These are phyloP conservation scores for Selene dorsalis DNA, from an alignment of 2,797 vertebrate species.

Conservation along the genomic window DNA sequence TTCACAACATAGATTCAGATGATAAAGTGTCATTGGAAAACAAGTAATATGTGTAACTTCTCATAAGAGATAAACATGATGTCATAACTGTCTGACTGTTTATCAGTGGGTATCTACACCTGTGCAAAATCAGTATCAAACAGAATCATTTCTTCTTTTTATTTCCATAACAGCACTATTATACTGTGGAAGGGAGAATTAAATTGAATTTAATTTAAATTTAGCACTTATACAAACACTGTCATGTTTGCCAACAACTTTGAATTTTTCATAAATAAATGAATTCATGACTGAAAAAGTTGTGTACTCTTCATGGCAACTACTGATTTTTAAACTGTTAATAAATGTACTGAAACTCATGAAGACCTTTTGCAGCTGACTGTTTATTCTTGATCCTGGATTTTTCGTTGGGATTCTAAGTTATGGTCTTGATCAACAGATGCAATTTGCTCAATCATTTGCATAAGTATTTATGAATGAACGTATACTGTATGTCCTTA, in stretches of 20 bases:
- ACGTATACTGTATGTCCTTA: neutral
- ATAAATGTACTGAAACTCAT: neutral
- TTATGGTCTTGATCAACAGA: neutral
- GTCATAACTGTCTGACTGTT: constrained; percentile 35
- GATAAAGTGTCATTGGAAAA: constrained; percentile 31
- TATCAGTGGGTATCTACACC: constrained; percentile 36
- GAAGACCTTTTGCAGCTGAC: neutral
- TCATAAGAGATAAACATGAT: neutral
- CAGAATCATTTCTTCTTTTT: neutral
- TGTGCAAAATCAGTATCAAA: constrained; percentile 19
- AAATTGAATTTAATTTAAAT: no score
- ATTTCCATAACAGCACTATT: neutral
- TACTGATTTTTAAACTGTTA: neutral
- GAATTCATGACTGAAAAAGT: neutral
- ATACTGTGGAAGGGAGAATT: neutral
- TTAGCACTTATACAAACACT: neutral
- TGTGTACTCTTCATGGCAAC: no score
- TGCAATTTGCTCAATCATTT: neutral
- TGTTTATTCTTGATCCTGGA: neutral
- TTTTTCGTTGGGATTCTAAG: neutral
- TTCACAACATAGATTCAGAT: constrained; percentile 18
- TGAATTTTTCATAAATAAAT: neutral
- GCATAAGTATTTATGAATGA: neutral
- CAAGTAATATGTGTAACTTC: neutral
- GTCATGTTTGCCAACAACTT: neutral